These are phyloP conservation scores for Megalonaias nervosa DNA, from an alignment of 1,140 invertebrate species.

Conservation along the genomic window DNA sequence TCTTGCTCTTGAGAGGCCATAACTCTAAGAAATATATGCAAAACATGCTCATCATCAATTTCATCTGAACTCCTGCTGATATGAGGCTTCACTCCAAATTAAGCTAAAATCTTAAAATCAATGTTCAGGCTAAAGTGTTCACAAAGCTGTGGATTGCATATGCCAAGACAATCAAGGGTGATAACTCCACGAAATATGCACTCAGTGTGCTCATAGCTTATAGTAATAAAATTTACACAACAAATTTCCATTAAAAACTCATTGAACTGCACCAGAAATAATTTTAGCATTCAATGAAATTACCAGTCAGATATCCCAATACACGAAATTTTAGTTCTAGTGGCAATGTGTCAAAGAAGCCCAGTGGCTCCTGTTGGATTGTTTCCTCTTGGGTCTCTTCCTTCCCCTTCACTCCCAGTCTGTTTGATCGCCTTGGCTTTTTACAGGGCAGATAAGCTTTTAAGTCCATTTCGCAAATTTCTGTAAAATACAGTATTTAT, in stretches of 20 bases:
- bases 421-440: slow-evolving; percentile 62
- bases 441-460: slow-evolving; percentile 60
- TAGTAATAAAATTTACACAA: slow-evolving; percentile 17
- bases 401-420: slow-evolving; percentile 60
- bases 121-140: too few species aligned
- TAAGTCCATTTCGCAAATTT: slow-evolving; percentile 50
- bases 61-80: too few species aligned
- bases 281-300: slow-evolving; percentile 10
- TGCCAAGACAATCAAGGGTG: too few species aligned
- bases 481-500: too few species aligned
- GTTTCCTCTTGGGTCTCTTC: slow-evolving; percentile 46
- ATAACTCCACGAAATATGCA: too few species aligned
- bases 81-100: too few species aligned
- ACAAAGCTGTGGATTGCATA: too few species aligned
- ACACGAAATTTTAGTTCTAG: slow-evolving; percentile 67
- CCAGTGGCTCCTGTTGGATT: slow-evolving; percentile 51
- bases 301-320: slow-evolving; percentile 64
- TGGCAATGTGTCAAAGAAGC: slow-evolving; percentile 66
- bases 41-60: too few species aligned
- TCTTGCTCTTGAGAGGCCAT: too few species aligned
- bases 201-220: too few species aligned
- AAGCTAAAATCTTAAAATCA: too few species aligned
- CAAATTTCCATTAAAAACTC: slow-evolving; percentile 5
- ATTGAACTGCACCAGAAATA: neutral
- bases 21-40: too few species aligned